Percentiles rank a stretch among this genome's conserved stretches.
Evolutionary conservation across 2,888 invertebrate genomes (phyloP).

Genomic region (Rhodophaea formosa): DNA sequence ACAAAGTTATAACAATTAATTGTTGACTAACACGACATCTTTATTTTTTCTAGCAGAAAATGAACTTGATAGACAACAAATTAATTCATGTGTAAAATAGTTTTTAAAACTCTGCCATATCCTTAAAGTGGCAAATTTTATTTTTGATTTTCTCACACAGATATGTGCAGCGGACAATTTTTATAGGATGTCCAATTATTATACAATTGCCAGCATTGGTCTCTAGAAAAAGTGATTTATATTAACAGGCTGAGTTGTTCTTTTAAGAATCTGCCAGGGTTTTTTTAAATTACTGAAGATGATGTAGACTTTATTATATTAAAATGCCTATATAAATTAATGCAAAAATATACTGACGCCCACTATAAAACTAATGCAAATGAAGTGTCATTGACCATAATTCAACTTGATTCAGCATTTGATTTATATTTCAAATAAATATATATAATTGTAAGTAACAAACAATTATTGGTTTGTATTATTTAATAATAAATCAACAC

Average conservation of each 20-base stretch:
- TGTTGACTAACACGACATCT: neutral
- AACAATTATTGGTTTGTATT: neutral
- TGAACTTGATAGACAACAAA: neutral
- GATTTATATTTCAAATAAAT: conserved; percentile 6
- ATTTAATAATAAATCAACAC: too few relatives aligned
- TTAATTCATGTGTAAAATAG: neutral
- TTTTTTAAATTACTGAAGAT: too few relatives aligned
- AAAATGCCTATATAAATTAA: neutral
- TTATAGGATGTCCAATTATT: too few relatives aligned
- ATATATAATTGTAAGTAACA: neutral
- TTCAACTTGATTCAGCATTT: neutral
- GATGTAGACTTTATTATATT: neutral
- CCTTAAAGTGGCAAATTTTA: too few relatives aligned
- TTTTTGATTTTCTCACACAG: too few relatives aligned
- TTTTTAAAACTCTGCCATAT: too few relatives aligned
- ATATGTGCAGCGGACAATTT: too few relatives aligned
- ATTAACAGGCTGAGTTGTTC: too few relatives aligned
- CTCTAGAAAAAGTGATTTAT: too few relatives aligned
- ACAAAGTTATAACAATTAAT: conserved; percentile 2
- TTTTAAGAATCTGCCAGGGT: too few relatives aligned
- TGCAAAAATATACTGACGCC: conserved; percentile 7
- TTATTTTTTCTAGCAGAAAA: neutral
- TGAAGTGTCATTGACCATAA: conserved; percentile 5
- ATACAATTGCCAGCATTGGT: too few relatives aligned
- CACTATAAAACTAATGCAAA: conserved; percentile 3